Conservation (phyloP, 2,113 vertebrate species). For the Tenebrosternarchus preto region DNA sequence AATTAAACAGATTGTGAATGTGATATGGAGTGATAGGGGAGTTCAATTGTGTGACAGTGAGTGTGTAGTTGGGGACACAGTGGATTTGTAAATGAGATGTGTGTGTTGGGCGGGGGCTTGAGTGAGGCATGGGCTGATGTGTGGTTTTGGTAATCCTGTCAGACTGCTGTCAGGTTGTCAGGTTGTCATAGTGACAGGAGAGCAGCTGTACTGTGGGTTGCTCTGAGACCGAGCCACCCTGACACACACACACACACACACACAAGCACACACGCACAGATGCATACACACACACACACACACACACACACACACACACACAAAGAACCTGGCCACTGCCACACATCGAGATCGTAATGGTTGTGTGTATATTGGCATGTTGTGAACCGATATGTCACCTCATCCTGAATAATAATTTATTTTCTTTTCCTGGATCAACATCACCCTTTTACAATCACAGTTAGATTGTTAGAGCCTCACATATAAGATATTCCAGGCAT, state of each 20-base stretch:
- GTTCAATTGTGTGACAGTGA: constrained; percentile 38
- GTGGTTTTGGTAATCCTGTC: constrained; percentile 62
- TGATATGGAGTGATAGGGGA: constrained; percentile 3
- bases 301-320: too few relatives aligned
- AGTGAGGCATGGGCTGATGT: constrained; percentile 52
- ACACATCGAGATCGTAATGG: constrained; percentile 37
- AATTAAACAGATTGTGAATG: constrained; percentile 15
- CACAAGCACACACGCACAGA: constrained; percentile 9
- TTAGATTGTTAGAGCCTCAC: too few relatives aligned
- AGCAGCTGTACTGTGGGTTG: constrained; percentile 53
- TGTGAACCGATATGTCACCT: too few relatives aligned
- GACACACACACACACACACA: background rate
- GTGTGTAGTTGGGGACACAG: constrained; percentile 54
- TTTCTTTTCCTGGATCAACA: too few relatives aligned
- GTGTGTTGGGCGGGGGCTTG: constrained; percentile 24
- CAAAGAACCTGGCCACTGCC: constrained; percentile 63
- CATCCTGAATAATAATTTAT: too few relatives aligned
- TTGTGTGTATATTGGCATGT: constrained; percentile 22
- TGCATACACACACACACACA: background rate
- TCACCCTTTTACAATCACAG: too few relatives aligned
- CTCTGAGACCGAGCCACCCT: constrained; percentile 14
- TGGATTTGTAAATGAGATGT: background rate
- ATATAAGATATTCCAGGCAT: too few relatives aligned
- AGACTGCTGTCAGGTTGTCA: constrained; percentile 69
- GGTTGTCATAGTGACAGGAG: constrained; percentile 57